Evolutionary conservation across 2,888 invertebrate genomes (phyloP), one percentile per base, ranked within the genome.

Genomic region (Apotomis capreana): DNA sequence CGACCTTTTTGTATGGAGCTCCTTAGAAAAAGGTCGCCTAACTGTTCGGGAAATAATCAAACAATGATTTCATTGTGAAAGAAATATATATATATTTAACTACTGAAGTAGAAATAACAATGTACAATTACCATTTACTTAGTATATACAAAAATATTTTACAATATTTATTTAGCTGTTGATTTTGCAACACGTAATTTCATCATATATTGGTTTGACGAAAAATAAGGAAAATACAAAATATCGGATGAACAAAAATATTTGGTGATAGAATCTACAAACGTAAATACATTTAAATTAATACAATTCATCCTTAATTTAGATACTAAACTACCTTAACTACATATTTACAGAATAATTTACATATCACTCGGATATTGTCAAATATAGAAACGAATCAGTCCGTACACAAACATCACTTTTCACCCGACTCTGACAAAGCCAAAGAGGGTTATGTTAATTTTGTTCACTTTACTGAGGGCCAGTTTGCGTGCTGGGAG

Each of bases 61-160:
- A 72, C 58, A 5, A 68, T 37, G 59, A 63, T 75, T 76, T 79
- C 84, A 86, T 82, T 87, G 80, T 86, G 81, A 87, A 87, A 89
- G 88, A 87, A 87, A 88, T 91, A 89, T n/a, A 71, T 70, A 71
- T 88, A 87, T 89, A 81, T 91, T 88, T 83, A 81, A 87, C 87
- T 90, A 88, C 87, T 81, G 79, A 84, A 84, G 82, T 89, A 88
- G 82, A 86, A 86, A 86, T 85, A 87, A 86, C 83, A 87, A 88
- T 87, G 78, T 89, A 87, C 88, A 85, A 82, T 81, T 71, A 71
- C 58, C 49, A 62, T 85, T 81, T 82, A 80, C 77, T 78, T 76
- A 26, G 75, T 86, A 87, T 89, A 82, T 85, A 87, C 86, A 87
- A 81, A 78, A 81, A 81, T 80, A 79, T 77, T 81, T 79, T 84